Evolutionary conservation across 2,888 invertebrate species (phyloP).

Genomic region (Lithosia quadra): DNA sequence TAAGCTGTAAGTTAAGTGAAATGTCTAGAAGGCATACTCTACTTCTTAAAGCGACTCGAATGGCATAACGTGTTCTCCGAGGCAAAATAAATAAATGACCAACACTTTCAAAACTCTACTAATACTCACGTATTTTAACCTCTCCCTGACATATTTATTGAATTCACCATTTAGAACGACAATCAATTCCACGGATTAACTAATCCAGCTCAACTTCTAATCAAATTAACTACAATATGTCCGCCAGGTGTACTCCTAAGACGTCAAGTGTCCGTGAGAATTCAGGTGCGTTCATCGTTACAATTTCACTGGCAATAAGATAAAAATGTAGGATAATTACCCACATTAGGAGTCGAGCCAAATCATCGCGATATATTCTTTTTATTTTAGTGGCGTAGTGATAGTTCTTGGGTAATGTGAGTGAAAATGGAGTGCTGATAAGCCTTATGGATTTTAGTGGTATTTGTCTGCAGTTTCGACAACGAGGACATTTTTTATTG

Average conservation of each 20-base stretch:
- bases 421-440: conserved; percentile 20
- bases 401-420: conserved; percentile 9
- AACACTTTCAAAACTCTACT: background rate
- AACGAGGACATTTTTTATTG: background rate
- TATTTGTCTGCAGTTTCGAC: background rate
- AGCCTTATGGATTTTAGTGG: conserved; percentile 9
- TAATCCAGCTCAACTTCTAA: conserved; percentile 11
- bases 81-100: no score
- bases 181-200: background rate
- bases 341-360: conserved; percentile 58
- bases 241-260: conserved; percentile 27
- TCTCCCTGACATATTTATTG: background rate
- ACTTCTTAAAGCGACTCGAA: no score
- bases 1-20: no score
- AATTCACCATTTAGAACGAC: conserved; percentile 1
- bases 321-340: conserved; percentile 53
- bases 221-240: conserved; percentile 21
- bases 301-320: conserved; percentile 35
- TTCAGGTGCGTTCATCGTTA: conserved; percentile 52
- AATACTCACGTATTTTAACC: background rate
- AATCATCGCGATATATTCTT: conserved; percentile 54
- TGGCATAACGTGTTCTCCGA: no score
- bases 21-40: no score
- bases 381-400: conserved; percentile 32
- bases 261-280: conserved; percentile 1